Base-by-base conservation (phyloP, 1,140 invertebrate species). In the Eumeta japonica region DNA sequence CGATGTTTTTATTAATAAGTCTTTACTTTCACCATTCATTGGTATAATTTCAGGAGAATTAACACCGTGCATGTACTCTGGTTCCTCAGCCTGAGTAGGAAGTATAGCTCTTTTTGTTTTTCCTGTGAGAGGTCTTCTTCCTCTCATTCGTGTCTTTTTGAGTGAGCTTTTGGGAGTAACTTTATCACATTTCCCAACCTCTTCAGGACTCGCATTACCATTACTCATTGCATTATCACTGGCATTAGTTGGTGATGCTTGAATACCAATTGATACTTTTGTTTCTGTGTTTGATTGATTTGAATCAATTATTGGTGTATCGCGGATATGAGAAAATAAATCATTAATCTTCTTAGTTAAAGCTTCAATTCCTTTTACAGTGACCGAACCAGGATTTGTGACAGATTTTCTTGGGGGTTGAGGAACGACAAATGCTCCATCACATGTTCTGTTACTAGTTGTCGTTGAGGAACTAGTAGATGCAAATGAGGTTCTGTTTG, bases 41-140 rank as follows among this genome's bases (percentile, higher is more conserved):
- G 66, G 59, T 16, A 75, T 50, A 62, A 73, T 73, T 58, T 75
- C 73, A n/a, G 73, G 75, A n/a, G 75, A 77, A 47, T 74, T 66
- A 45, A 73, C 71, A 1, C 59, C 63, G 17, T 73, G 63, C 45
- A 62, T 58, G 13, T 59, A 62, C 32, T 75, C 68, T 1, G 59
- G 52, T 13, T 72, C 64, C 41, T 77, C 75, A 1, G 46, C 52
- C 35, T 73, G 74, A 3, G 68, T 66, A 0, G 75, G 70, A 27
- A 77, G 37, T 35, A 75, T 48, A 0, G 68, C 62, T 2, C 65
- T 58, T 43, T 77, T 75, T n/a, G 61, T 66, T 47, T 74, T 75
- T 1, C 58, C 61, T 0, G 62, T 50, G 3, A 74, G 54, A 11
- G 61, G 64, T 35, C 75, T 46, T 30, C 71, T 56, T 13, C 67